Conservation (phyloP, 2,113 vertebrate genomes). For the Tragelaphus scriptus region DNA sequence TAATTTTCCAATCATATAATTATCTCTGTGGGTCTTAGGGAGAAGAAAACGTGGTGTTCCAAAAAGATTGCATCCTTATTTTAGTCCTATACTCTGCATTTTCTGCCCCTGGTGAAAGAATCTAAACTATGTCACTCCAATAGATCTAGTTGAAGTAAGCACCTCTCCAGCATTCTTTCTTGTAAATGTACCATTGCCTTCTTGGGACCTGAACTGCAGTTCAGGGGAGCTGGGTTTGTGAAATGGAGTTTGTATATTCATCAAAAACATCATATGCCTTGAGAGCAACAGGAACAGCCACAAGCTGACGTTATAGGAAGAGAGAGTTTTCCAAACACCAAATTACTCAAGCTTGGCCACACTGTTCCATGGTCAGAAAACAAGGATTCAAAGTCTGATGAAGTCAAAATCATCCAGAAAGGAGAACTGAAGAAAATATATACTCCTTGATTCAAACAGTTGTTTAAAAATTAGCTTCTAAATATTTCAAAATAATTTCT, state of each 20-base stretch:
- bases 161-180: not conserved
- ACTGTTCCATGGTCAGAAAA: not conserved
- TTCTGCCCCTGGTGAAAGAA: slow-evolving; percentile 12
- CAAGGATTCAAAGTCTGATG: not conserved
- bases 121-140: slow-evolving; percentile 18
- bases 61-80: slow-evolving; percentile 32
- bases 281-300: not conserved
- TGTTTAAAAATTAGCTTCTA: not conserved
- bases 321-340: not conserved
- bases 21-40: slow-evolving; percentile 26
- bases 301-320: not conserved
- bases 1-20: slow-evolving; percentile 49
- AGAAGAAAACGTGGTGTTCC: slow-evolving; percentile 31
- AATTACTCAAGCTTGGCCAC: not conserved
- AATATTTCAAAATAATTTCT: not conserved
- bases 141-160: not conserved
- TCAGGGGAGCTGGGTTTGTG: not conserved
- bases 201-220: not conserved
- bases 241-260: not conserved
- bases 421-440: not conserved
- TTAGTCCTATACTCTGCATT: not conserved
- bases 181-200: not conserved
- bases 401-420: not conserved
- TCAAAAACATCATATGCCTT: not conserved
- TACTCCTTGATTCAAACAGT: not conserved